Evolutionary conservation across 2,113 vertebrate species (phyloP).

Genomic region (Labeo rohita): DNA sequence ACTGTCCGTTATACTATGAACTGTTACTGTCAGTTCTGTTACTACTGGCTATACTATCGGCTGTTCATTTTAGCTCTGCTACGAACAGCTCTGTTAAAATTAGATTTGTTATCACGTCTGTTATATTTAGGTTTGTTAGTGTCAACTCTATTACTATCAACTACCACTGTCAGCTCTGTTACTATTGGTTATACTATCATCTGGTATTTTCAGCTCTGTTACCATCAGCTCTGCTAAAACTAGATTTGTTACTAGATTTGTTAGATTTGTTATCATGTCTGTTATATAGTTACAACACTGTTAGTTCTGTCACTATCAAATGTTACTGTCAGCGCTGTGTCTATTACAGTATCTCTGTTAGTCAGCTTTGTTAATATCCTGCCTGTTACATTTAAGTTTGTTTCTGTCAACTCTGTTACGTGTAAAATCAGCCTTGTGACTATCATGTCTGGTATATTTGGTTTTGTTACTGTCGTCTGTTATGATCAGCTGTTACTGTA

Average conservation of each 20-base stretch:
- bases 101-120: too few species aligned
- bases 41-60: not conserved
- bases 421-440: too few species aligned
- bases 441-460: too few species aligned
- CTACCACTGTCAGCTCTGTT: not conserved
- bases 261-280: not conserved
- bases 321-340: not conserved
- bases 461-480: too few species aligned
- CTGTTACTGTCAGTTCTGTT: not conserved
- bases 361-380: not conserved
- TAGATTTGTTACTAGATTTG: too few species aligned
- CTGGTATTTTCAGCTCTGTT: not conserved
- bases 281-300: not conserved
- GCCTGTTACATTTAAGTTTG: not conserved
- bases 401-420: too few species aligned
- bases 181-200: too few species aligned
- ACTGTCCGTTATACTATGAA: not conserved
- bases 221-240: not conserved
- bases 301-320: not conserved
- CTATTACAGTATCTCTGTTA: too few species aligned
- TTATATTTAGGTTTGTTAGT: too few species aligned
- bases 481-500: too few species aligned
- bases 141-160: too few species aligned
- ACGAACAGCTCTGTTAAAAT: not conserved
- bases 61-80: not conserved